Conservation (phyloP, 2,113 vertebrate species). For the Cynocephalus volans region DNA sequence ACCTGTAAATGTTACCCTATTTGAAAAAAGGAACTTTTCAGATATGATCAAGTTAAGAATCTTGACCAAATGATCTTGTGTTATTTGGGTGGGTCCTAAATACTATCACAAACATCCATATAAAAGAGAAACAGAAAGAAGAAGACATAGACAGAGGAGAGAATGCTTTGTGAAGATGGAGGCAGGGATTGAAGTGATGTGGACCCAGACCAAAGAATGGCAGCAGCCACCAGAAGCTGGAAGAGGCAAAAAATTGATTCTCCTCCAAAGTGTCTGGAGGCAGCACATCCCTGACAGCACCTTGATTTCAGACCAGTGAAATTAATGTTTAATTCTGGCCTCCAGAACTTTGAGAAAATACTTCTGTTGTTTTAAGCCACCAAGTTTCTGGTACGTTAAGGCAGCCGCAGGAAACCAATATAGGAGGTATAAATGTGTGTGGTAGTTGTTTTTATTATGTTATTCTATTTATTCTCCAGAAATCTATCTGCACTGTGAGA, state of each 20-base stretch:
- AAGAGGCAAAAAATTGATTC: neutral
- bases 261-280: rapidly evolving
- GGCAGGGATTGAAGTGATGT: neutral
- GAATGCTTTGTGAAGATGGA: neutral
- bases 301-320: neutral
- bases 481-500: neutral
- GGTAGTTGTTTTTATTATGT: neutral
- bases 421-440: neutral
- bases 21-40: neutral
- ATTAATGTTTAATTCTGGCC: neutral
- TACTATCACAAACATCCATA: neutral
- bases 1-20: neutral
- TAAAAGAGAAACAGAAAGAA: neutral
- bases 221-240: neutral
- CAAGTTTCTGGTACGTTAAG: neutral
- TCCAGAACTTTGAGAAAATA: neutral
- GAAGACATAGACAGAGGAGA: neutral
- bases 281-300: neutral
- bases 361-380: neutral
- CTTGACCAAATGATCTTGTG: neutral
- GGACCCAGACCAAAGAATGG: neutral
- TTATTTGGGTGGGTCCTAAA: neutral
- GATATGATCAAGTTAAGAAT: neutral
- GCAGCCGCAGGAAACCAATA: neutral
- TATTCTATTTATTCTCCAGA: neutral